phyloP scores from a whole-genome alignment of 2,888 invertebrate genomes.

The Sycophila texana region DNA sequence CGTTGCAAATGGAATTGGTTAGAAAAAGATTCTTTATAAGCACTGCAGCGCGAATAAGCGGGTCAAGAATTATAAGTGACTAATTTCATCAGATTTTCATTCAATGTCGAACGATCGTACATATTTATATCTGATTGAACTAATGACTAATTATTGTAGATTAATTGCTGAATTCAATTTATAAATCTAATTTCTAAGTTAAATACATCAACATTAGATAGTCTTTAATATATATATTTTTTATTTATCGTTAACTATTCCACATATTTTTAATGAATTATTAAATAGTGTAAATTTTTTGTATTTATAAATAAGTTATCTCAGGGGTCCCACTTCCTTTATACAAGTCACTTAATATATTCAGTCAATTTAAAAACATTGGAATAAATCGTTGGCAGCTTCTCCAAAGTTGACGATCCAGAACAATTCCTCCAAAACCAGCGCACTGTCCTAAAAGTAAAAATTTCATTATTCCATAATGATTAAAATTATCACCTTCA shows the following conservation, averaged over 20 bases:
- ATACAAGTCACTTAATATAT: conserved; percentile 32
- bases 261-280: too few relatives aligned
- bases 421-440: background rate
- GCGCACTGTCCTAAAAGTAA: background rate
- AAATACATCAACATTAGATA: too few relatives aligned
- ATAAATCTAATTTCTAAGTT: too few relatives aligned
- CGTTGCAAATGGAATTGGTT: conserved; percentile 1
- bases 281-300: too few relatives aligned
- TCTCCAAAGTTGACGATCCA: background rate
- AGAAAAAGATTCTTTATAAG: conserved; percentile 34
- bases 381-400: conserved; percentile 37
- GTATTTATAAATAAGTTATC: background rate
- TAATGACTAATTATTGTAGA: too few relatives aligned
- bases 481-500: too few relatives aligned
- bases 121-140: background rate
- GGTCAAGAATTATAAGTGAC: conserved; percentile 44
- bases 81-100: conserved; percentile 30
- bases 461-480: background rate
- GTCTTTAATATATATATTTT: too few relatives aligned
- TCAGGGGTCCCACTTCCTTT: background rate
- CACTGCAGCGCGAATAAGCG: conserved; percentile 8
- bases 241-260: too few relatives aligned
- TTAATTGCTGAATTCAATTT: too few relatives aligned
- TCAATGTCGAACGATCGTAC: conserved; percentile 27
- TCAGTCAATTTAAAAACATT: conserved; percentile 38